These are phyloP conservation scores for Eudemis profundana DNA, from an alignment of 2,888 invertebrate genomes.

Conservation along the genomic window DNA sequence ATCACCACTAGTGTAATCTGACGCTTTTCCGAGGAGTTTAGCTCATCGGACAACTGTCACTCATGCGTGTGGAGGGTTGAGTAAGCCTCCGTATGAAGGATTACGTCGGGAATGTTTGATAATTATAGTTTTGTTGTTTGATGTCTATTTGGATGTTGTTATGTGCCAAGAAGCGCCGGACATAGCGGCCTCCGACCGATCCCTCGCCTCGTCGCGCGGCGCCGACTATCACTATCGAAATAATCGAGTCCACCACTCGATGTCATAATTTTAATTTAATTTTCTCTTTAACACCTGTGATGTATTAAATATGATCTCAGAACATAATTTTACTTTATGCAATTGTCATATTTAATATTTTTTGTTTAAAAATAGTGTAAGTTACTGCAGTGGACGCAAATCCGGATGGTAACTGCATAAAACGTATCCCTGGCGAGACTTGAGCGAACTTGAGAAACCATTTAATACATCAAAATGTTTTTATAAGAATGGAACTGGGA, in stretches of 20 bases:
- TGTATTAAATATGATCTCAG: conserved; percentile 89
- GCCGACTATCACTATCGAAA: conserved; percentile 45
- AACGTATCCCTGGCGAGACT: conserved; percentile 68
- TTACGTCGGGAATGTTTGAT: conserved; percentile 63
- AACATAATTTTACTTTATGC: conserved; percentile 83
- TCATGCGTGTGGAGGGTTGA: conserved; percentile 37
- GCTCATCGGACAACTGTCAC: conserved; percentile 46
- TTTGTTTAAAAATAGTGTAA: conserved; percentile 70
- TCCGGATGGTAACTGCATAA: conserved; percentile 49
- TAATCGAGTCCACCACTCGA: conserved; percentile 47
- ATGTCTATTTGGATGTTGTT: conserved; percentile 60
- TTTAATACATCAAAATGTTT: conserved; percentile 79
- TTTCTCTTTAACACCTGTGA: conserved; percentile 87
- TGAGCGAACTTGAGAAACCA: conserved; percentile 69
- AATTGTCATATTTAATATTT: conserved; percentile 81
- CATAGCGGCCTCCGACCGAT: conserved; percentile 38
- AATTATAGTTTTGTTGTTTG: conserved; percentile 69
- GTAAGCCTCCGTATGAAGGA: conserved; percentile 58
- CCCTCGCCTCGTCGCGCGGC: conserved; percentile 44
- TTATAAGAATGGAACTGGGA: conserved; percentile 33
- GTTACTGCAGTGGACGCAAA: conserved; percentile 54
- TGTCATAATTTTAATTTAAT: conserved; percentile 51
- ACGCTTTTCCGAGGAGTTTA: not conserved
- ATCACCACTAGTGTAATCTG: not conserved
- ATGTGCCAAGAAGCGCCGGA: conserved; percentile 52